Base-by-base conservation (phyloP, 92 coral and sea anemone genomes). In the Diadumene lineata region DNA sequence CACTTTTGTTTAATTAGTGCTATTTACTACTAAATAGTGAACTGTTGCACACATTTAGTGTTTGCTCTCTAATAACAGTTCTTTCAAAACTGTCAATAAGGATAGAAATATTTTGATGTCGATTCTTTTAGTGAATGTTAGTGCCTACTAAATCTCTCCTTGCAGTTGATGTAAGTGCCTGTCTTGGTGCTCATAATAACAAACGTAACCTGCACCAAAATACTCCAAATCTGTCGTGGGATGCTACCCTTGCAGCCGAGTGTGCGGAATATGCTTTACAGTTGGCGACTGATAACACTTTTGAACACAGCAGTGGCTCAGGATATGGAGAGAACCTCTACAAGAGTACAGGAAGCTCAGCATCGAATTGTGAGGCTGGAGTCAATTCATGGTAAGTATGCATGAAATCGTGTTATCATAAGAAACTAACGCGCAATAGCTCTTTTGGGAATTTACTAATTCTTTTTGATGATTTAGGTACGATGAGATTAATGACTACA, bases 321-420 rank as follows among this genome's bases (percentile, higher is more conserved):
- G 19, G 16, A 11, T 29, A 63, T 33, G 68, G 68, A 19, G 31
- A 63, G 68, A 63, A 63, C 28, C 25, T 63, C 31, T 63, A 63
- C n/a, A 3, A 19, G 19, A 63, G 18, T 3, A 3, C 2, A 1
- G 19, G 34, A 4, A 6, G 34, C 25, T 2, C 8, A 63, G 68
- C 3, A 29, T 19, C 29, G n/a, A 63, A 3, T 11, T 63, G 68
- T 33, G 34, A 63, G 25, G 29, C 18, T 15, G 68, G 7, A 3
- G 68, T 63, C 68, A 18, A 63, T 7, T 7, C 4, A 7, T 63
- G 68, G 68, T 63, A n/a, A 63, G 68, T 63, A 3, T 33, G n/a
- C n/a, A n/a, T n/a, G n/a, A n/a, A n/a, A n/a, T n/a, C n/a, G n/a
- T n/a, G n/a, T n/a, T n/a, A n/a, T n/a, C n/a, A n/a, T n/a, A n/a